Base-by-base conservation (phyloP, 2,797 vertebrate species). In the Sebastes cheni region DNA sequence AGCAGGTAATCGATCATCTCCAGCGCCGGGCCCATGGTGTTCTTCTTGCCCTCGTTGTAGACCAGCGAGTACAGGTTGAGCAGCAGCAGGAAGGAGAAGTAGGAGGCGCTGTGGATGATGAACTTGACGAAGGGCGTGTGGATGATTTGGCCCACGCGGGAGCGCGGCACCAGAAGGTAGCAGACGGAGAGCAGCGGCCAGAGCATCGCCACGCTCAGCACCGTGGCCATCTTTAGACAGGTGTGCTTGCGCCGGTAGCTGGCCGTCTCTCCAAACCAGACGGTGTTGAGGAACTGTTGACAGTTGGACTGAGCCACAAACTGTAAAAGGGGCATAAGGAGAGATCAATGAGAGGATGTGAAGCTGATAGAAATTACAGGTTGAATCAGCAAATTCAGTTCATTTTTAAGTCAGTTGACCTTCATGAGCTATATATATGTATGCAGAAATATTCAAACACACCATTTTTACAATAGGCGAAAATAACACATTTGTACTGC, bases 231-330 rank as follows among this genome's bases (percentile, higher is more conserved):
- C 96, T 99, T 99, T 77, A 98, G 96, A 88, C 97, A 98, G 1
- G 98, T 99, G 94, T 99, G 99, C 75, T 99, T 99, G 77, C 99
- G 97, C 5, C 99, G 95, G 81, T 99, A 99, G 89, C 97, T 98
- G 18, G 99, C 98, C 92, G 98, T 98, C 93, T 99, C 98, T 42
- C 98, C 99, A 6, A 99, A 99, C 99, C 99, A 99, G 72, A 99
- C 98, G 0, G 98, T 99, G 94, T 99, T 99, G 72, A 99, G 97
- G 90, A 99, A 99, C 95, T 99, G 98, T 88, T 99, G 99, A 92
- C 99, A 99, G 94, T 99, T 99, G 80, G 98, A 99, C 92, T 99
- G 99, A 61, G 99, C 97, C 88, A 99, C 99, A 83, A 99, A 99
- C 99, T 99, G 91, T 2, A 66, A 67, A 23, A 42, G 22, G 5